Base-by-base conservation (phyloP, 2,113 vertebrate genomes). In the Choloepus hoffmanni region DNA sequence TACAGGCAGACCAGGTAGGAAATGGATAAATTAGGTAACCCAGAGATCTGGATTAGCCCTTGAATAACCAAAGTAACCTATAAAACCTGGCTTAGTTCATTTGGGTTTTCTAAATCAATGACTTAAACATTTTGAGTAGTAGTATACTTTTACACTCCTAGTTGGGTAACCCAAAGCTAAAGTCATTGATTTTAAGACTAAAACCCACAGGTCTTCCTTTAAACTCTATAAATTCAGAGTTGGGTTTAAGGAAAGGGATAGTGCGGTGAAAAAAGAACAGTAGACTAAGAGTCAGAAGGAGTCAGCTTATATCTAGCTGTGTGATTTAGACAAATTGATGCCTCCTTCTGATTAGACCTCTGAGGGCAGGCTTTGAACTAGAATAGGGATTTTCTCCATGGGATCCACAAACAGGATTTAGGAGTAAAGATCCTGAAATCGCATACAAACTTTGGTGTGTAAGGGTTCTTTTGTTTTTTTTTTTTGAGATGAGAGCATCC, bases 221-320 rank as follows among this genome's bases (percentile, higher is more conserved):
- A 88, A 88, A 26, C 68, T 95, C 55, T 72, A 19, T 55, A 83
- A 95, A 90, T 72, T 83, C n/a, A 79, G 36, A 90, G 55, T 9
- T 58, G n/a, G 48, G 72, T 94, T 95, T 94, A 65, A 82, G 53
- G 55, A 85, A 73, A 85, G 53, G 14, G n/a, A 79, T 5, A 95
- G 33, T 65, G 85, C 12, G n/a, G 14, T 82, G 36, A 30, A n/a
- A 45, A 81, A 93, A 86, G 23, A 74, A 84, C 15, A 67, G 63
- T 0, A 2, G 40, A 86, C 4, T n/a, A n/a, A 48, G 24, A 45
- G 70, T 73, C 0, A 48, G 23, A 77, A 70, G 33, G 4, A 67
- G 14, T 77, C 24, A 48, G 55, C 65, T 62, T 5, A 78, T 62
- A 85, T 73, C 36, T 73, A 85, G 45, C 21, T 85, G 16, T 16